A percentile compares a stretch with the other conserved stretches of the same genome.
These are phyloP conservation scores for Caenorhabditis sp. DNA, from an alignment of 2,888 invertebrate species.

Conservation along the genomic window DNA sequence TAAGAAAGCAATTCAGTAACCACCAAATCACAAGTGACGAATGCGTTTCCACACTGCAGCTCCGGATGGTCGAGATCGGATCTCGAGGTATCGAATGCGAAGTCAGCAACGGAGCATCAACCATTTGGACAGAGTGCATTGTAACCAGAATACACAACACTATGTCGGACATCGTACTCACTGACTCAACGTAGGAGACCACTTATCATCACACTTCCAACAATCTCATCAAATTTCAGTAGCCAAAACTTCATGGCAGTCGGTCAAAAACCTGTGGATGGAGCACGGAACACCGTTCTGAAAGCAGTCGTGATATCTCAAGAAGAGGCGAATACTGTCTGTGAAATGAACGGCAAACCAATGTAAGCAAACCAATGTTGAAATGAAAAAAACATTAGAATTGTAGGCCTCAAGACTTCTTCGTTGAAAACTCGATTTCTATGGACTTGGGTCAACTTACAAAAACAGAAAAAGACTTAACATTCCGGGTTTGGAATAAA, in stretches of 20 bases:
- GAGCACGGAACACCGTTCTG: not conserved
- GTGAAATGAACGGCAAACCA: conserved; percentile 26
- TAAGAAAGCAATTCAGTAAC: not conserved
- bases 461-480: not conserved
- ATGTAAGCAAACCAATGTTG: conserved; percentile 3
- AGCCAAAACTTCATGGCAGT: conserved; percentile 15
- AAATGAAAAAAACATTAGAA: not conserved
- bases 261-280: conserved; percentile 10
- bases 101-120: conserved; percentile 1
- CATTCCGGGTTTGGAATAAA: conserved; percentile 10
- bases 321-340: conserved; percentile 2
- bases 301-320: conserved; percentile 37
- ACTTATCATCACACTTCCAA: too few relatives aligned
- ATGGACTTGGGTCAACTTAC: conserved; percentile 8
- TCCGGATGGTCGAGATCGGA: not conserved
- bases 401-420: conserved; percentile 18
- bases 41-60: conserved; percentile 31
- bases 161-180: conserved; percentile 36
- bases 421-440: conserved; percentile 42
- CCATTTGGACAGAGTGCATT: conserved; percentile 6
- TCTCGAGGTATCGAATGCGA: conserved; percentile 15
- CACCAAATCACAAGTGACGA: conserved; percentile 34
- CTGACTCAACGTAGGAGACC: conserved; percentile 23
- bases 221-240: too few relatives aligned
- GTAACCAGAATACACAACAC: conserved; percentile 18